Conservation (phyloP, 2,113 vertebrate species). For the Scortum barcoo region DNA sequence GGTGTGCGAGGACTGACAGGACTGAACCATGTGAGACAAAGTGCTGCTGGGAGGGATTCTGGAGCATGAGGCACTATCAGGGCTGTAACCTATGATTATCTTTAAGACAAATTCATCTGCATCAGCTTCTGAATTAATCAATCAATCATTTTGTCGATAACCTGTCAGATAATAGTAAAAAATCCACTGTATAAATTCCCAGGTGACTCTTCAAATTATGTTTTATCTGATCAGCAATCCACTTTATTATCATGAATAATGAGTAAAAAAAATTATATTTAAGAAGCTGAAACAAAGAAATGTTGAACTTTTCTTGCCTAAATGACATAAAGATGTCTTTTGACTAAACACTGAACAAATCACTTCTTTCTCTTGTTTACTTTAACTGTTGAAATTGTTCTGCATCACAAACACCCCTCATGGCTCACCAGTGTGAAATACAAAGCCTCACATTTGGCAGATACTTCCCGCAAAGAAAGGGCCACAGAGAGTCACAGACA, state of each 20-base stretch:
- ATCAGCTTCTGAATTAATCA: background rate
- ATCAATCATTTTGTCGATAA: background rate
- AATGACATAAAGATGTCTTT: background rate
- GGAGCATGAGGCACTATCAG: background rate
- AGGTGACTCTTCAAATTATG: background rate
- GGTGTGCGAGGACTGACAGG: background rate
- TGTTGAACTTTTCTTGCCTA: background rate
- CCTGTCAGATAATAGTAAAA: background rate
- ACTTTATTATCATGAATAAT: background rate
- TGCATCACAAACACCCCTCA: background rate
- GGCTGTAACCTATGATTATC: background rate
- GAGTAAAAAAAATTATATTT: background rate
- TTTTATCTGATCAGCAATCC: background rate
- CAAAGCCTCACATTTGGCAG: background rate
- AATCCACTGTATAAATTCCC: background rate
- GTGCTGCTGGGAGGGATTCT: background rate
- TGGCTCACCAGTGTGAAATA: background rate
- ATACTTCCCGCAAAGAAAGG: background rate
- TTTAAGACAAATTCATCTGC: background rate
- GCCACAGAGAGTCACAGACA: background rate
- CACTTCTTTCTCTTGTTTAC: background rate
- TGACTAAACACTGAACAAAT: background rate
- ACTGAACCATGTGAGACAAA: no score
- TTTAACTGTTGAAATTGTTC: background rate
- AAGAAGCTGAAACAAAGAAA: background rate